Percentiles rank a stretch among this genome's conserved stretches.
These are phyloP conservation scores for Neodontobutis hainanensis DNA, from an alignment of 2,113 vertebrate genomes.

Conservation along the genomic window DNA sequence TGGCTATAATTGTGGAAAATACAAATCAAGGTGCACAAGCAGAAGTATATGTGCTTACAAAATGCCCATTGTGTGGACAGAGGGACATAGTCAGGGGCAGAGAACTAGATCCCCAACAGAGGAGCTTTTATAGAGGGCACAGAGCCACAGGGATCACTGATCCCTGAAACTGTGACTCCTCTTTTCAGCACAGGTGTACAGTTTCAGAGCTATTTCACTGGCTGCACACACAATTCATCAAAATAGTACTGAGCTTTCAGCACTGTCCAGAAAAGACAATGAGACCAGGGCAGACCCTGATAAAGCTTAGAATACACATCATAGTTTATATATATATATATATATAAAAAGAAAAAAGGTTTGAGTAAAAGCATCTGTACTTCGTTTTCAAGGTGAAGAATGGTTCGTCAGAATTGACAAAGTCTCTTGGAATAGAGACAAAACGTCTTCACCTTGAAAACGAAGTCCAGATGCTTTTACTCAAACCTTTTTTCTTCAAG, in stretches of 20 bases:
- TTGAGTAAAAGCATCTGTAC: too few species aligned
- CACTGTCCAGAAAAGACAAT: slow-evolving; percentile 20
- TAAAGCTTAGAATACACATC: background rate
- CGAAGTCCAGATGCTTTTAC: too few species aligned
- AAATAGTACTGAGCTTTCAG: slow-evolving; percentile 35
- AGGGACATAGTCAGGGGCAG: slow-evolving; percentile 58
- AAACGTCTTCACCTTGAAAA: too few species aligned
- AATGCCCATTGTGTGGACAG: slow-evolving; percentile 60
- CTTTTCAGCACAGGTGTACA: slow-evolving; percentile 64
- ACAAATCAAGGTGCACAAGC: slow-evolving; percentile 49
- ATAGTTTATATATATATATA: too few species aligned
- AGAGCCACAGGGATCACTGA: slow-evolving; percentile 65
- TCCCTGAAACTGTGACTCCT: slow-evolving; percentile 69
- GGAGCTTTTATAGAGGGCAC: slow-evolving; percentile 60
- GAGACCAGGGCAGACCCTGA: slow-evolving; percentile 10
- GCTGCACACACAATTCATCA: slow-evolving; percentile 38
- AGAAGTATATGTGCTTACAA: slow-evolving; percentile 59
- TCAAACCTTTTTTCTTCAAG: too few species aligned
- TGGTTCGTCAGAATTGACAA: too few species aligned
- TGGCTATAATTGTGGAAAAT: slow-evolving; percentile 60
- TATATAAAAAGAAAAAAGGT: too few species aligned
- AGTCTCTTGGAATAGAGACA: too few species aligned
- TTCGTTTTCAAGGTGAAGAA: too few species aligned
- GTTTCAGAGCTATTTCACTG: slow-evolving; percentile 60
- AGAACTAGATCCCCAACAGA: slow-evolving; percentile 64